A percentile compares a stretch with the other conserved stretches of the same genome.
Evolutionary conservation across 1,140 invertebrate genomes (phyloP).

Genomic region (Cepaea nemoralis): DNA sequence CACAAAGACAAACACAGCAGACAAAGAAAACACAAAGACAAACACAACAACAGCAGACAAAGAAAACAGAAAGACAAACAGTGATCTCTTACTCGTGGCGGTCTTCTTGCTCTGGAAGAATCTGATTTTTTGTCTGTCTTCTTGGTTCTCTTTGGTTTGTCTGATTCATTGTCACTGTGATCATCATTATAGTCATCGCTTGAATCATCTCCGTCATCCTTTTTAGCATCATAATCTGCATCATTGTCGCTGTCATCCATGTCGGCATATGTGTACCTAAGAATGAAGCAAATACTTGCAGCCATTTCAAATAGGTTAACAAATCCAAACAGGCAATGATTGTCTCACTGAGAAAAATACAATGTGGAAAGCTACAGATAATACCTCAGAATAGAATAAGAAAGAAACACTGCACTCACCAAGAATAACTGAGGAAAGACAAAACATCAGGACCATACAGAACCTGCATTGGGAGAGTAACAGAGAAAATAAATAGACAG

Average conservation of each 20-base stretch:
- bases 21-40: not conserved
- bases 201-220: not conserved
- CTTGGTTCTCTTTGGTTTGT: not conserved
- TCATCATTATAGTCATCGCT: constrained; percentile 9
- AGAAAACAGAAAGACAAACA: too few species aligned
- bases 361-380: too few species aligned
- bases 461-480: too few species aligned
- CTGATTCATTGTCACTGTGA: constrained; percentile 1
- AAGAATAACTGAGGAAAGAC: too few species aligned
- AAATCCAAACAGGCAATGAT: too few species aligned
- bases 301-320: not conserved
- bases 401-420: too few species aligned
- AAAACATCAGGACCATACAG: too few species aligned
- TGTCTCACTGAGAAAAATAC: too few species aligned
- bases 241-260: constrained; percentile 19
- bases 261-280: not conserved
- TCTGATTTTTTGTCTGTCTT: not conserved
- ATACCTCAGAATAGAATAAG: too few species aligned
- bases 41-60: not conserved
- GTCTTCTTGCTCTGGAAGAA: not conserved
- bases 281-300: not conserved
- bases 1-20: not conserved
- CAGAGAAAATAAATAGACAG: too few species aligned
- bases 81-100: constrained; percentile 2
- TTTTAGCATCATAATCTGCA: constrained; percentile 10